Base-by-base conservation (phyloP, 2,113 vertebrate species). In the Illadopsis cleaveri region DNA sequence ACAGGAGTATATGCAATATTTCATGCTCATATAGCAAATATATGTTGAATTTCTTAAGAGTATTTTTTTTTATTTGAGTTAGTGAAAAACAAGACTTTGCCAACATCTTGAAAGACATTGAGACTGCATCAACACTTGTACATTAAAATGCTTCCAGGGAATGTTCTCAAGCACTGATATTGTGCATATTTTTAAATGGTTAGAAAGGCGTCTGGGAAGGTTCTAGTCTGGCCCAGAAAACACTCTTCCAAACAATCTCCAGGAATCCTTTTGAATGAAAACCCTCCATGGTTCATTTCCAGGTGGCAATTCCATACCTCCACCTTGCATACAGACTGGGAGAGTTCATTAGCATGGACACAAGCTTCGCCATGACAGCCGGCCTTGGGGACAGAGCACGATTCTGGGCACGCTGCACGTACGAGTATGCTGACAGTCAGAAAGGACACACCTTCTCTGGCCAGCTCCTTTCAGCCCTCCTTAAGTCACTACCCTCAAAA, bases 331-430 rank as follows among this genome's bases (percentile, higher is more conserved):
- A 38, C 27, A 44, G 33, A n/a, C 37, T 44, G 23, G 11, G 30
- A 85, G 47, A 75, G 44, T 24, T 60, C 62, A 51, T 54, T 19
- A 48, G 22, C 24, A 11, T 0, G 3, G 22, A 44, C 40, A 44
- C 9, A 69, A n/a, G 40, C 31, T 40, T 88, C 44, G 30, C 30
- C 21, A 6, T 5, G 53, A 25, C 21, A 76, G 44, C 70, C 44
- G 12, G 33, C 44, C 38, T 47, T 1, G 3, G 24, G 42, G 31
- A 50, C 53, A 62, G 60, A 75, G 48, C 30, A 10, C 0, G 0
- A 27, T 5, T 23, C 47, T 28, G 65, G 16, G n/a, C 38, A 64
- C 48, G 15, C 33, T n/a, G 30, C 10, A 25, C 22, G 38, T 19
- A 24, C 2, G 1, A 25, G 13, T 2, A 19, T 1, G 7, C 3